These are phyloP conservation scores for Menidia beryllina DNA, from an alignment of 2,113 vertebrate genomes.

Conservation along the genomic window DNA sequence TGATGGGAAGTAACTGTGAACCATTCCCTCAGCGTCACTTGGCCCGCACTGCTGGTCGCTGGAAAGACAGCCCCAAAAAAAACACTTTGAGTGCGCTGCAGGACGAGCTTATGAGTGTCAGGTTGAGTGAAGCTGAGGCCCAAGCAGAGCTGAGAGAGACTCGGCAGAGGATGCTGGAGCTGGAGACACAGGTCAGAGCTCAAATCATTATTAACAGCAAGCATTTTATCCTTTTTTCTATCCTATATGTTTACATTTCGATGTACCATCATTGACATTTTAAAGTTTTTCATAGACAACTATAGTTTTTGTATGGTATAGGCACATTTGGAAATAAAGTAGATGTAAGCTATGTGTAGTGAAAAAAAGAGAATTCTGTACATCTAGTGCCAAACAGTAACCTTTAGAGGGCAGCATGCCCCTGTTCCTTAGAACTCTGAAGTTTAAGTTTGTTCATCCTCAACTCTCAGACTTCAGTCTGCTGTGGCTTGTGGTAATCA, in stretches of 20 bases:
- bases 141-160: constrained; percentile 92
- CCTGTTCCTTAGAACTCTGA: neutral
- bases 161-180: constrained; percentile 94
- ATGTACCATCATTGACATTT: no score
- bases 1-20: neutral
- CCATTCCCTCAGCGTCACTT: constrained; percentile 86
- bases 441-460: neutral
- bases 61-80: constrained; percentile 94
- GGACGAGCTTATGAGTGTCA: constrained; percentile 95
- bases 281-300: no score
- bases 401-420: constrained; percentile 68
- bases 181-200: constrained; percentile 91
- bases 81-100: constrained; percentile 92
- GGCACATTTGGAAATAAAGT: neutral
- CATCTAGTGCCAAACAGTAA: constrained; percentile 21
- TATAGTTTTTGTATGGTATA: neutral
- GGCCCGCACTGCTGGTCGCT: constrained; percentile 91
- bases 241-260: neutral
- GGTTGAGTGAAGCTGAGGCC: constrained; percentile 93
- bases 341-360: neutral
- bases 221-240: neutral
- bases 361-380: neutral
- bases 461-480: neutral
- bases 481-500: neutral
- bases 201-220: no score